Evolutionary conservation across 2,797 vertebrate genomes (phyloP), one percentile per base, ranked within the genome.

Genomic region (Galaxias olidus): DNA sequence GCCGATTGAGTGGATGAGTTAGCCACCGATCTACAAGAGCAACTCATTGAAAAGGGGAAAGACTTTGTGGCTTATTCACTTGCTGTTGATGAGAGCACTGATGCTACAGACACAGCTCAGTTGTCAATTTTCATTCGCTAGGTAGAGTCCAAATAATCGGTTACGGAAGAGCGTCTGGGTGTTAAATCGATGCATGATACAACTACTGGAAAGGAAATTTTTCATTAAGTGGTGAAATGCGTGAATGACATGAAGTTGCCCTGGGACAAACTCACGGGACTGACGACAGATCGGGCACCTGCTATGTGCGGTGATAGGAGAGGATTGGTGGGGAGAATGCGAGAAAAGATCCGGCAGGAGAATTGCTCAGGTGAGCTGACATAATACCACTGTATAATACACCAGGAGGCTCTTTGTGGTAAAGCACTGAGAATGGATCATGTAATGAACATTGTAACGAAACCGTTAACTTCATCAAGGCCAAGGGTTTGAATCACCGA

Each of bases 81-180:
- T 52, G 66, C 57, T 65, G 62, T 65, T 18, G 66, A 65, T 52
- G 62, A 61, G 44, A 70, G 59, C 15, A 58, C 57, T 0, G n/a
- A 65, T 44, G 46, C 4, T 3, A 45, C 18, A 0, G 66, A 73
- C 9, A 74, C 17, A 56, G 71, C 62, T 15, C 65, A 78, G 63
- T 55, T 74, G 0, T 13, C 65, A 17, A 68, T 71, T 14, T 71
- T 74, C 68, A 48, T 67, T 52, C 18, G 19, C 65, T 58, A 54
- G 40, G 61, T 71, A 46, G 70, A 76, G 53, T 54, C 49, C 3
- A 61, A 8, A 12, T 19, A 61, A 7, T 10, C 13, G 12, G 4
- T 68, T 9, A 60, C 57, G 40, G 57, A 60, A 42, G 57, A 60
- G 14, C 1, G 56, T 10, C 49, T 65, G 63, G 63, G 42, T 10